Percentiles rank a stretch among this genome's conserved stretches.
These are phyloP conservation scores for Diachasmimorpha longicaudata DNA, from an alignment of 1,140 invertebrate genomes.

Conservation along the genomic window DNA sequence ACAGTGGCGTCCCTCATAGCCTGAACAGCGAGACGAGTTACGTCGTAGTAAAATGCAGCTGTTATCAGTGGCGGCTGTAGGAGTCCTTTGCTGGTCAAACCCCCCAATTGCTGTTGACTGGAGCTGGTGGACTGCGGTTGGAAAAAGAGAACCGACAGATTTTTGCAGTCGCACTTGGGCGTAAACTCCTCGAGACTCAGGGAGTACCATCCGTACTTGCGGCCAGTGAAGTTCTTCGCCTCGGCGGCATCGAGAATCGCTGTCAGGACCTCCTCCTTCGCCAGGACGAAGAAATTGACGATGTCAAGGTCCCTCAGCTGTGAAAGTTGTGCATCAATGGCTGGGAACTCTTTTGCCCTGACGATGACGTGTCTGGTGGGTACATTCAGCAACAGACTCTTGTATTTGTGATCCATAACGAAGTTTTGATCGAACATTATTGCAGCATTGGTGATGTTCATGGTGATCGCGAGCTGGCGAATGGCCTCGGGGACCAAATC, in stretches of 20 bases:
- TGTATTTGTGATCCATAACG: slow-evolving; percentile 92
- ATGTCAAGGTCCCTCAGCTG: slow-evolving; percentile 81
- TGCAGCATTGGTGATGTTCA: slow-evolving; percentile 90
- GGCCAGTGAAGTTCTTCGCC: slow-evolving; percentile 49
- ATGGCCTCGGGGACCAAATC: slow-evolving; percentile 84
- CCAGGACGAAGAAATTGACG: slow-evolving; percentile 86
- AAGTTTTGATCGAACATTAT: slow-evolving; percentile 88
- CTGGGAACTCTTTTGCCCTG: slow-evolving; percentile 63
- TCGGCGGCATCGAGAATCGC: slow-evolving; percentile 67
- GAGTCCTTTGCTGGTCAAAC: slow-evolving; percentile 55
- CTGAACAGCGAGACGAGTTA: slow-evolving; percentile 74
- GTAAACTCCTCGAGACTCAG: slow-evolving; percentile 61
- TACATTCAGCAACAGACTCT: slow-evolving; percentile 85
- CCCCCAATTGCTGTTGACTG: slow-evolving; percentile 60
- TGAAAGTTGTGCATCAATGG: slow-evolving; percentile 70
- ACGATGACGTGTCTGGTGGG: slow-evolving; percentile 85
- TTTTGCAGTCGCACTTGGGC: slow-evolving; percentile 45
- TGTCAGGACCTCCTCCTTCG: slow-evolving; percentile 73
- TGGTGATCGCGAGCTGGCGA: slow-evolving; percentile 76
- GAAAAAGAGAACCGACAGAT: slow-evolving; percentile 48
- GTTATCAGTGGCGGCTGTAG: slow-evolving; percentile 51
- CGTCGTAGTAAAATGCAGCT: slow-evolving; percentile 86
- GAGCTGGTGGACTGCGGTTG: slow-evolving; percentile 33
- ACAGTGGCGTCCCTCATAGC: slow-evolving; percentile 74
- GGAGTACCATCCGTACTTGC: slow-evolving; percentile 69